Evolutionary conservation across 2,797 vertebrate species (phyloP), one percentile per base, ranked within the genome.

Genomic region (Ibycter americanus): DNA sequence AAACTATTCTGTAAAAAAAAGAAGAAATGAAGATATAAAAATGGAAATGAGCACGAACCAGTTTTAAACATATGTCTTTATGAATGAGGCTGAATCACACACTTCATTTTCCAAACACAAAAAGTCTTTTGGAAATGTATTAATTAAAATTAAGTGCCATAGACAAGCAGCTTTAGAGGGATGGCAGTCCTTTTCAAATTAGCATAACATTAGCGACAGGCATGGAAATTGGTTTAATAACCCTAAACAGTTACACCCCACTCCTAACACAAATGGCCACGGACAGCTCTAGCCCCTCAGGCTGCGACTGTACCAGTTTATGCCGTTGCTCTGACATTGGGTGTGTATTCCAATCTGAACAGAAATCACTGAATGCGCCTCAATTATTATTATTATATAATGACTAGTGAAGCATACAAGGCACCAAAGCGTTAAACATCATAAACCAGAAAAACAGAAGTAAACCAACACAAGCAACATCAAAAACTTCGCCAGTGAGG

Each of bases 201-300:
- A 98, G 98, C 97, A 97, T 90, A 96, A 97, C 85, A 92, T 90
- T 95, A 94, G 94, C 91, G 98, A 99, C 98, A 98, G 98, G 97
- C 97, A 95, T 97, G 98, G 98, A 98, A 99, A 99, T 98, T 98
- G 98, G 96, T 98, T 98, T 99, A 99, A 99, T 99, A 98, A 98
- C 94, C 98, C 95, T 96, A 96, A 98, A 97, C 95, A 96, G 97
- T 97, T 97, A 95, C 96, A 97, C 97, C 96, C 97, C 94, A 87
- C 92, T 95, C 89, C 90, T 98, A 97, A 98, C 97, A 97, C 98
- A 98, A 98, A 99, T 98, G 97, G 82, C 97, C 97, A 96, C 34
- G 84, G 98, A 99, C 98, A 98, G 98, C 98, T 98, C 96, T 17
- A 97, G 89, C 97, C 98, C 98, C 98, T 88, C 77, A 81, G 98